Evolutionary conservation across 2,113 vertebrate species (phyloP).

Genomic region (Austrofundulus limnaeus): DNA sequence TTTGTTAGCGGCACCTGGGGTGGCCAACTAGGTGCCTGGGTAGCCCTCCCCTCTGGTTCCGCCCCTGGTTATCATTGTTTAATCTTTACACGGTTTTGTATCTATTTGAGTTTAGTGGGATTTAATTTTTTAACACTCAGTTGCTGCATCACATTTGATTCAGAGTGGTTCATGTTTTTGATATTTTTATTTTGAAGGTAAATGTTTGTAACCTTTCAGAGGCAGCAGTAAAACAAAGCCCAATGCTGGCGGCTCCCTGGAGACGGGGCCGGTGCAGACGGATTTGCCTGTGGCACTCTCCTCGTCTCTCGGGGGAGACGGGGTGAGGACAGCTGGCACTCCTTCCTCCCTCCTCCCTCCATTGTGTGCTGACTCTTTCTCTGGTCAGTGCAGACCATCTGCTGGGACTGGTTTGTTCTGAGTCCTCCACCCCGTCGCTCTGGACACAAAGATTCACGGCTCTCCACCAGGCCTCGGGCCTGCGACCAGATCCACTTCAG

Average conservation of each 20-base stretch:
- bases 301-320: slow-evolving; percentile 37
- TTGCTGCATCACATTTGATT: too few species aligned
- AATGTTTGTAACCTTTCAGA: slow-evolving; percentile 13
- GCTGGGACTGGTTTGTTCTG: slow-evolving; percentile 50
- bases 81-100: too few species aligned
- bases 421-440: not conserved
- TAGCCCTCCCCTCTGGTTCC: too few species aligned
- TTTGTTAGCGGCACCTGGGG: too few species aligned
- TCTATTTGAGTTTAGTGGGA: too few species aligned
- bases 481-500: slow-evolving; percentile 37
- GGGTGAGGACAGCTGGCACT: slow-evolving; percentile 73
- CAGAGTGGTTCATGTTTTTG: too few species aligned
- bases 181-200: not conserved
- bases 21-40: too few species aligned
- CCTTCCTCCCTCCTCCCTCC: slow-evolving; percentile 21
- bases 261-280: slow-evolving; percentile 24
- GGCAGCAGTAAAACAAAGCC: not conserved
- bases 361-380: slow-evolving; percentile 32
- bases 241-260: slow-evolving; percentile 10
- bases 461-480: slow-evolving; percentile 1
- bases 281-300: slow-evolving; percentile 40
- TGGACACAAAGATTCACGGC: not conserved
- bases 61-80: too few species aligned
- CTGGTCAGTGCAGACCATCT: slow-evolving; percentile 78
- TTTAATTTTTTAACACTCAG: too few species aligned